phyloP scores from a whole-genome alignment of 2,888 invertebrate genomes.

The Nomada hirtipes region DNA sequence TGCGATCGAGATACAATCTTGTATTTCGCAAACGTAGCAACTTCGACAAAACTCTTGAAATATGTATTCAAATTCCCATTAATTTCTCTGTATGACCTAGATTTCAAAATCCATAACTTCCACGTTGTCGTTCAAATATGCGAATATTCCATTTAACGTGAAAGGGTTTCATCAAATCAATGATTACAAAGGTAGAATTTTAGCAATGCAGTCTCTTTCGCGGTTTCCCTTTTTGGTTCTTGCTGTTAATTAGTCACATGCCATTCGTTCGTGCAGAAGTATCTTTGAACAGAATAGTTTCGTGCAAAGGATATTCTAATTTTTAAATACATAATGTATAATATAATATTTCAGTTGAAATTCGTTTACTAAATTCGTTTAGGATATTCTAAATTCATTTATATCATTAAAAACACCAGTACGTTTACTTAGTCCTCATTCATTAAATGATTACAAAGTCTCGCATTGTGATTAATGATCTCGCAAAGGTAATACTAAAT shows the following conservation, averaged over 20 bases:
- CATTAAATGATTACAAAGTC: too few relatives aligned
- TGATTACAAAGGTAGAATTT: background rate
- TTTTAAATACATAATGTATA: too few relatives aligned
- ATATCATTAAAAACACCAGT: too few relatives aligned
- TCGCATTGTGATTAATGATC: background rate
- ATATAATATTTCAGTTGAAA: too few relatives aligned
- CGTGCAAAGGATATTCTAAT: too few relatives aligned
- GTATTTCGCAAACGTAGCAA: background rate
- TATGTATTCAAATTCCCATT: background rate
- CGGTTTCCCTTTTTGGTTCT: background rate
- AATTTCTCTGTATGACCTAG: background rate
- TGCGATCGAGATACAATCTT: conserved; percentile 12
- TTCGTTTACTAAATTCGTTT: too few relatives aligned
- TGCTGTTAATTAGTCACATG: too few relatives aligned
- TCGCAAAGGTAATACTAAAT: background rate
- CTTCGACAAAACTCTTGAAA: background rate
- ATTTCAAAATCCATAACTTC: background rate
- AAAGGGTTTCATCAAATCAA: background rate
- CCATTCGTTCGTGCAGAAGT: too few relatives aligned
- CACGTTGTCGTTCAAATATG: background rate
- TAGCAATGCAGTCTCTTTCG: background rate
- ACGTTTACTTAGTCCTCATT: too few relatives aligned
- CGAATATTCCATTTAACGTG: background rate
- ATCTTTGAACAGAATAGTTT: too few relatives aligned
- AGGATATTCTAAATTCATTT: too few relatives aligned